phyloP scores from a whole-genome alignment of 2,888 invertebrate genomes.

The Melinopterus prodromus region DNA sequence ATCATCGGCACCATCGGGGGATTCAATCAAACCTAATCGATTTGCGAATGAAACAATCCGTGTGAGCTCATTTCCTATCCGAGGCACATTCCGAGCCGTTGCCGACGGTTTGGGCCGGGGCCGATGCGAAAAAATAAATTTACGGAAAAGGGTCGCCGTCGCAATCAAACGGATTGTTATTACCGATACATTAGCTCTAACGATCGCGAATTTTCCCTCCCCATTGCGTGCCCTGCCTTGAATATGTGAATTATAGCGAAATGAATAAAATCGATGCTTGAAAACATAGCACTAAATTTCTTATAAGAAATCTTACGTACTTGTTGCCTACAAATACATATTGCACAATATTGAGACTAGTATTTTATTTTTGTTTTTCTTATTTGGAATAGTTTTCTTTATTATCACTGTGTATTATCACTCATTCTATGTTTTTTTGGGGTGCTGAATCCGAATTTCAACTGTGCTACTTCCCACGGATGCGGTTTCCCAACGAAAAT shows the following conservation, averaged over 20 bases:
- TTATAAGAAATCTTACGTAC: too few species aligned
- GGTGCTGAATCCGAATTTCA: too few species aligned
- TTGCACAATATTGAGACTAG: too few species aligned
- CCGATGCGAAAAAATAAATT: not conserved
- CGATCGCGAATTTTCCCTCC: not conserved
- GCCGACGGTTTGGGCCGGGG: not conserved
- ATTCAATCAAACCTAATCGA: not conserved
- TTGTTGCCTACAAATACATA: too few species aligned
- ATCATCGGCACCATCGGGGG: not conserved
- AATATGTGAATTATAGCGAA: not conserved
- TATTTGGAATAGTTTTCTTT: too few species aligned
- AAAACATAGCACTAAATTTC: too few species aligned
- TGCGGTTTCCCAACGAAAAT: too few species aligned
- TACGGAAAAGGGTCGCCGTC: not conserved
- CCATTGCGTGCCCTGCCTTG: not conserved
- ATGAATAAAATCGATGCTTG: too few species aligned
- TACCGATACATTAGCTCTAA: slow-evolving; percentile 4
- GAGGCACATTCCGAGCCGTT: not conserved
- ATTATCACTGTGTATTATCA: too few species aligned
- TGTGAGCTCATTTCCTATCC: not conserved
- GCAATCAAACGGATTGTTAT: not conserved
- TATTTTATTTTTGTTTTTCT: too few species aligned
- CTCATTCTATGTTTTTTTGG: too few species aligned
- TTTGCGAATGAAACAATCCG: slow-evolving; percentile 4
- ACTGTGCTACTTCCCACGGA: too few species aligned